Base-by-base conservation (phyloP, 92 coral and sea anemone genomes). In the Zoanthus solanderi region DNA sequence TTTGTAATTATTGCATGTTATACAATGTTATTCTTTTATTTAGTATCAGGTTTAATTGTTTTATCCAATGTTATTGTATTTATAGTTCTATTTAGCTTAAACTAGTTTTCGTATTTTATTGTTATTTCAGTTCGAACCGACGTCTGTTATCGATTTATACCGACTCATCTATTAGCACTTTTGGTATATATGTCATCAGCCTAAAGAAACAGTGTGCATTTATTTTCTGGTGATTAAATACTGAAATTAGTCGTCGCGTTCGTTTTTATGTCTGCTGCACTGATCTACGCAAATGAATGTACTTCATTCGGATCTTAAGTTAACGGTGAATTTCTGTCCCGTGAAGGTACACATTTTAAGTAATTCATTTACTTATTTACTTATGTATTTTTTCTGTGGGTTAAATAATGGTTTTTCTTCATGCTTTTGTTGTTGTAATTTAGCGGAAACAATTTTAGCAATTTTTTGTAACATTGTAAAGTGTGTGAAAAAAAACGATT, bases 161-260 rank as follows among this genome's bases (percentile, higher is more conserved):
- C 75, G 44, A 71, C 44, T 71, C 44, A 18, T 71, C 75, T 71
- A 71, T 71, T 9, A 18, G 75, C 75, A 71, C 75, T 11, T 71
- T 23, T 71, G 75, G 75, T 71, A 71, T 71, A 71, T 12, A 23
- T 23, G 75, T 71, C 75, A 71, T 71, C 75, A 29, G 9, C 45
- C 75, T 23, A 71, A 71, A 71, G 13, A 44, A 71, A 71, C 75
- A 71, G 23, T 71, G 75, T 71, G 29, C 75, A 71, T 71, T 71
- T 71, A 71, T 71, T 44, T 71, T 5, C 44, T 71, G 44, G 75
- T 71, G 75, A 71, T 71, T 71, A 71, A 71, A 71, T 71, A 71
- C 75, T 71, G 75, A 71, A 71, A n/a, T n/a, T 71, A 71, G 23
- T 71, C 75, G 75, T 71, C 75, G 75, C 44, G 75, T 71, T 71